Conservation (phyloP, 2,888 invertebrate species). For the Clitarchus hookeri region DNA sequence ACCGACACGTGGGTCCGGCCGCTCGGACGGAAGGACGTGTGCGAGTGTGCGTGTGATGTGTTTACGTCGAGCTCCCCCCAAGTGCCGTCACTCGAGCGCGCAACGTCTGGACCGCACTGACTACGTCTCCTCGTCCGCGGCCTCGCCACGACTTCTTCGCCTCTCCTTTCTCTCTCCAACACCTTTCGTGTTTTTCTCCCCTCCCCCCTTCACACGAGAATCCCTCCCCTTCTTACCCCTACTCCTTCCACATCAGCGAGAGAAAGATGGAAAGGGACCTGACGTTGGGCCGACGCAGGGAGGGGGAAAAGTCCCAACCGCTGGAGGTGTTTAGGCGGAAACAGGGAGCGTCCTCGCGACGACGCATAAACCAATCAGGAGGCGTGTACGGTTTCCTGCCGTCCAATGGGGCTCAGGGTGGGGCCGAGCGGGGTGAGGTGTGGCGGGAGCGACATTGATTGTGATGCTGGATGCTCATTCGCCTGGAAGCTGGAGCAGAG, state of each 20-base stretch:
- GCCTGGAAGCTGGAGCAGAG: conserved; percentile 38
- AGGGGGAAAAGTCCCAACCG: not conserved
- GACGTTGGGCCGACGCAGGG: not conserved
- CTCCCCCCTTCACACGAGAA: not conserved
- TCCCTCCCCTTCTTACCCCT: not conserved
- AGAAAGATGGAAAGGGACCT: not conserved
- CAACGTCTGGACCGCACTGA: not conserved
- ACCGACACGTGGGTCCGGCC: no score
- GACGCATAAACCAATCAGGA: conserved; percentile 24
- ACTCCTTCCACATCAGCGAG: not conserved
- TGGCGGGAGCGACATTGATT: conserved; percentile 39
- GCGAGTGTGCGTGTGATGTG: no score
- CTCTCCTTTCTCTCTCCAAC: not conserved
- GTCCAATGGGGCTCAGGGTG: not conserved
- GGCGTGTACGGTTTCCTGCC: conserved; percentile 20
- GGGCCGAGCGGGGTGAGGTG: not conserved
- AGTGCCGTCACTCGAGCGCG: not conserved
- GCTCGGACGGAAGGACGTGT: no score
- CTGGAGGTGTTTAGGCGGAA: conserved; percentile 24
- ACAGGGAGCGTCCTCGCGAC: not conserved
- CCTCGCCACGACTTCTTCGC: not conserved
- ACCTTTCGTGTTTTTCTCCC: not conserved
- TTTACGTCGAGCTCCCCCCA: no score
- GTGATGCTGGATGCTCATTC: conserved; percentile 41
- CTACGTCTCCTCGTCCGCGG: not conserved